Base-by-base conservation (phyloP, 2,888 invertebrate genomes). In the Loripinus fragilis region DNA sequence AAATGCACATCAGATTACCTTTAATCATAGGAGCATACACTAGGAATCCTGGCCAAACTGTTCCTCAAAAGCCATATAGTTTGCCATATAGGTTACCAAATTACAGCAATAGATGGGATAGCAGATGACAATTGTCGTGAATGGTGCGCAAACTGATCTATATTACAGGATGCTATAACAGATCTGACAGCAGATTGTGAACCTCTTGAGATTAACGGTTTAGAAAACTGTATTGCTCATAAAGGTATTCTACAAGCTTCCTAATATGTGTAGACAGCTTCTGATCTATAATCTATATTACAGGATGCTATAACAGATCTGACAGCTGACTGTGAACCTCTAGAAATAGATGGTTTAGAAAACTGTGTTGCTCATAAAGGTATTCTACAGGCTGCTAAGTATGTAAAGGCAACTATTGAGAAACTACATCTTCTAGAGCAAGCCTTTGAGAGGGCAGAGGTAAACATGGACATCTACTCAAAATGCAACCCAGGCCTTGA, bases 201-300 rank as follows among this genome's bases (percentile, higher is more conserved):
- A 38, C 71, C 81, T 5, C 69, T 97, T 89, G 96, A 96, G 80
- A 96, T 96, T 23, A 96, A 96, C 85, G 95, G 96, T 2, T 90
- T 96, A 67, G 95, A 95, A 2, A 86, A 89, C 15, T 91, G 92
- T 48, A 87, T 90, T 93, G 97, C 97, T 10, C 98, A 98, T 93
- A 96, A 96, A 90, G 98, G 98, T 35, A 98, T 98, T 96, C 95
- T 97, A 45, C 95, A 96, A 92, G 96, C 97, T 12, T 97, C 98
- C 0, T 95, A 95, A 72, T 96, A 96, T 92, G 95, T 98, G 90
- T 94, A 96, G 81, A 95, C 95, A 86, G 95, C 90, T 38, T 95
- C 91, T 38, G 83, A 87, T n/a, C n/a, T n/a, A n/a, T n/a, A 3
- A 45, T 20, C n/a, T 2, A 70, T 69, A 2, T 93, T 97, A 25